These are phyloP conservation scores for Chironomus tentans DNA, from an alignment of 2,888 invertebrate genomes.

Conservation along the genomic window DNA sequence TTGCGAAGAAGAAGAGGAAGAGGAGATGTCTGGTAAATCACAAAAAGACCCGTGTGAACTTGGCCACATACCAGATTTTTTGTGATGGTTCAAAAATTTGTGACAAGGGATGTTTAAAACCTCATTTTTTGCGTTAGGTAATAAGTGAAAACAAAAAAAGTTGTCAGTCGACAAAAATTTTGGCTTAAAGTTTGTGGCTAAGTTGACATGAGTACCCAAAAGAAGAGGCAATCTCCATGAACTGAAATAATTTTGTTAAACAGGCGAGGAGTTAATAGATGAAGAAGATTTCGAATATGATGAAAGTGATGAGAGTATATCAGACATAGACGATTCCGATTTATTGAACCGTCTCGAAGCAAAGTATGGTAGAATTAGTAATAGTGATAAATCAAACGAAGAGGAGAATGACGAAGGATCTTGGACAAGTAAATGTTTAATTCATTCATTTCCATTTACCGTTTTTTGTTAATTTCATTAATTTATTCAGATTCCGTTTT, in stretches of 20 bases:
- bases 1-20: background rate
- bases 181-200: no score
- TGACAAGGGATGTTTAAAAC: no score
- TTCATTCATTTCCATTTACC: background rate
- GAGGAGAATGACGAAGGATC: constrained; percentile 36
- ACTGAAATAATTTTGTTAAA: constrained; percentile 31
- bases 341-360: constrained; percentile 59
- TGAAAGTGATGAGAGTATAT: constrained; percentile 45
- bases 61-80: no score
- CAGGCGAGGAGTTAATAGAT: constrained; percentile 38
- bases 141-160: no score
- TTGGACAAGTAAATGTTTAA: constrained; percentile 40
- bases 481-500: constrained; percentile 10
- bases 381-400: constrained; percentile 42
- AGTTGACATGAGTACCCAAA: no score
- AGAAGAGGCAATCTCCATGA: background rate
- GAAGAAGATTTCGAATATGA: constrained; percentile 40
- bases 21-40: background rate
- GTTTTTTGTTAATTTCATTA: background rate
- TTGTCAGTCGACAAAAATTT: no score
- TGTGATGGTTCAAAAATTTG: no score
- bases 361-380: constrained; percentile 57
- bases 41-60: constrained; percentile 29
- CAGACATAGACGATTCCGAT: constrained; percentile 61
- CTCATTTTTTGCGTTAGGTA: no score